These are phyloP conservation scores for Mechanitis messenoides DNA, from an alignment of 2,888 invertebrate species.

Conservation along the genomic window DNA sequence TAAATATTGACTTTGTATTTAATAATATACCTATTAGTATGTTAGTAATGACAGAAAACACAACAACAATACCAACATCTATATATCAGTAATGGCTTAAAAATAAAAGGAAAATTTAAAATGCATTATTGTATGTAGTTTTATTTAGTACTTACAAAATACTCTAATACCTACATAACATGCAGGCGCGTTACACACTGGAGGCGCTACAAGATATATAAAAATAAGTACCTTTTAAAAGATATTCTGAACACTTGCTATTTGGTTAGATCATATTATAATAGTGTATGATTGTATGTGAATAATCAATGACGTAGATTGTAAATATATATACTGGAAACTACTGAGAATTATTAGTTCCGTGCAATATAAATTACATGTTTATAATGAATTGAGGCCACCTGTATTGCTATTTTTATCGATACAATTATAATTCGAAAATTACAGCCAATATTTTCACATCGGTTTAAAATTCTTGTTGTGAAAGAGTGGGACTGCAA, in stretches of 20 bases:
- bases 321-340: background rate
- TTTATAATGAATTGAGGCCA: too few species aligned
- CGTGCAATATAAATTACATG: too few species aligned
- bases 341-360: too few species aligned
- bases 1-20: too few species aligned
- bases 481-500: too few species aligned
- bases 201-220: background rate
- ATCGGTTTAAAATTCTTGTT: too few species aligned
- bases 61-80: too few species aligned
- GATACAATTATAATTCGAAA: too few species aligned
- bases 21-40: too few species aligned
- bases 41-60: too few species aligned
- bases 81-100: background rate
- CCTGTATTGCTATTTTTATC: too few species aligned
- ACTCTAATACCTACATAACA: slow-evolving; percentile 6
- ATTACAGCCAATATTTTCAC: too few species aligned
- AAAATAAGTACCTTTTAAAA: background rate
- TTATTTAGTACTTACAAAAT: slow-evolving; percentile 5
- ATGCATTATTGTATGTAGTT: background rate
- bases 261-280: background rate
- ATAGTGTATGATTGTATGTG: background rate
- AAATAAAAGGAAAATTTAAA: background rate
- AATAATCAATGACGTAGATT: background rate
- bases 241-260: slow-evolving; percentile 3
- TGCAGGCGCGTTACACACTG: background rate